phyloP scores from a whole-genome alignment of 2,113 vertebrate genomes.

The Sarotherodon lohbergeri region DNA sequence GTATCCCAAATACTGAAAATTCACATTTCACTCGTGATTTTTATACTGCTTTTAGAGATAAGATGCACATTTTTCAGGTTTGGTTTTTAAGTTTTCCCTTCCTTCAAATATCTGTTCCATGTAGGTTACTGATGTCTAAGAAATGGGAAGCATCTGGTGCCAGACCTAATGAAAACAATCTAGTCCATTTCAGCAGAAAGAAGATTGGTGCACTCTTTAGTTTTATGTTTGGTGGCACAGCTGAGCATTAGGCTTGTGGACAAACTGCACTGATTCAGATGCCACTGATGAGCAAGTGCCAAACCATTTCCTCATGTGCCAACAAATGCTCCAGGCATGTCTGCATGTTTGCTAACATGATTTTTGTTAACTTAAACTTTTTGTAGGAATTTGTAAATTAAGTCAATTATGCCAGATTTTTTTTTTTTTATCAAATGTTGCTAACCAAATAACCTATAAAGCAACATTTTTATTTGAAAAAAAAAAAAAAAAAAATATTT shows the following conservation, averaged over 20 bases:
- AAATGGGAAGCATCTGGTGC: neutral
- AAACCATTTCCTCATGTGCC: accelerated
- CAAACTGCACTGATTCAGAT: neutral
- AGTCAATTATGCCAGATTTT: accelerated
- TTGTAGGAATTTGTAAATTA: neutral
- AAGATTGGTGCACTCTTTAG: neutral
- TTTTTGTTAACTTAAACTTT: neutral
- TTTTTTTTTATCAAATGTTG: neutral
- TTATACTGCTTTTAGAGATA: neutral
- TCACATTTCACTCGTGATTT: neutral
- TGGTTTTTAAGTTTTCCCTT: neutral
- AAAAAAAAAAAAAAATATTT: too few relatives aligned
- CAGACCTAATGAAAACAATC: neutral
- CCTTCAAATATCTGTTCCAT: neutral
- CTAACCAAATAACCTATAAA: neutral
- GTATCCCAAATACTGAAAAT: accelerated
- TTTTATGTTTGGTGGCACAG: neutral
- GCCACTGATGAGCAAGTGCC: neutral
- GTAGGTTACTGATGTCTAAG: neutral
- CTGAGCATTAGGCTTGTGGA: neutral
- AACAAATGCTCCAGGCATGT: neutral
- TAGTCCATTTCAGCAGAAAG: neutral
- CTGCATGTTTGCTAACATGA: neutral
- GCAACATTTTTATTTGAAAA: neutral
- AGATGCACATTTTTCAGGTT: neutral